A percentile compares a stretch with the other conserved stretches of the same genome.
Conservation (phyloP, 2,113 vertebrate genomes). For the Takifugu flavidus region DNA sequence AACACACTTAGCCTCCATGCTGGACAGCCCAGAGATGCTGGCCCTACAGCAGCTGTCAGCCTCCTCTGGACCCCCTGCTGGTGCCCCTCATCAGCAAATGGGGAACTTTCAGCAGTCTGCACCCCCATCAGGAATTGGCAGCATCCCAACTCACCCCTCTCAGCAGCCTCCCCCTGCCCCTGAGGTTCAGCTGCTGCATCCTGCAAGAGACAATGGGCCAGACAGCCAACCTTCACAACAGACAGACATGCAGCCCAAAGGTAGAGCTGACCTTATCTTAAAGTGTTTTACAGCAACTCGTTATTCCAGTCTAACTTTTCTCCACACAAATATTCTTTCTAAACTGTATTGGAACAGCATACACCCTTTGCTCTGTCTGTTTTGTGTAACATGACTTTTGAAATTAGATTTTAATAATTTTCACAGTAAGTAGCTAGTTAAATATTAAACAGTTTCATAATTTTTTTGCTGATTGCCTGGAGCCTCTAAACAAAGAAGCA, state of each 20-base stretch:
- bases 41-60: constrained; percentile 97
- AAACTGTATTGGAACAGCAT: background rate
- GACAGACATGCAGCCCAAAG: constrained; percentile 57
- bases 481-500: background rate
- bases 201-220: constrained; percentile 61
- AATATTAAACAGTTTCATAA: constrained; percentile 53
- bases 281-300: constrained; percentile 9
- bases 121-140: constrained; percentile 70
- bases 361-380: background rate
- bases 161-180: constrained; percentile 55
- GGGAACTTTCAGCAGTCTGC: constrained; percentile 72
- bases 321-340: background rate
- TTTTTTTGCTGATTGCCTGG: constrained; percentile 21
- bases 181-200: constrained; percentile 70
- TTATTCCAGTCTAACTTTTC: constrained; percentile 21
- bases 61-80: constrained; percentile 82
- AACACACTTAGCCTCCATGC: constrained; percentile 86
- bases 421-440: constrained; percentile 36
- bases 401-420: constrained; percentile 36
- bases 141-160: constrained; percentile 55
- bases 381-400: constrained; percentile 10
- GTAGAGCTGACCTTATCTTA: constrained; percentile 52
- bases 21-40: constrained; percentile 98
- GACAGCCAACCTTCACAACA: constrained; percentile 56
- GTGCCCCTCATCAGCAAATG: constrained; percentile 70